phyloP scores from a whole-genome alignment of 2,888 invertebrate genomes.

The Operophtera brumata region DNA sequence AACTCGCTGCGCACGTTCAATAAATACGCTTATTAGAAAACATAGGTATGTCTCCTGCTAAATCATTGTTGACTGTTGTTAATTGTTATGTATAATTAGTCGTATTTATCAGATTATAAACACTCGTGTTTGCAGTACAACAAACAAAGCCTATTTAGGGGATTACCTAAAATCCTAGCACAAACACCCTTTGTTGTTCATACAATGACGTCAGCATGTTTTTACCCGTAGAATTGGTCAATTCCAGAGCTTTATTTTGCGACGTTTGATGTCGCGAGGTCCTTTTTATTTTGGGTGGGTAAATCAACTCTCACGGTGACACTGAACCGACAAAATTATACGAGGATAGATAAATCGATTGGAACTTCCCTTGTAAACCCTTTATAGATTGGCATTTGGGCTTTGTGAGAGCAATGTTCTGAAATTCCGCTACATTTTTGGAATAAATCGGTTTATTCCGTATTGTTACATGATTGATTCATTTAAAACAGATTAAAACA shows the following conservation, averaged over 20 bases:
- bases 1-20: no score
- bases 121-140: not conserved
- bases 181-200: constrained; percentile 37
- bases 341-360: constrained; percentile 31
- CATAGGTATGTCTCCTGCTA: not conserved
- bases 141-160: constrained; percentile 21
- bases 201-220: constrained; percentile 36
- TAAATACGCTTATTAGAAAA: not conserved
- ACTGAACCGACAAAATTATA: constrained; percentile 34
- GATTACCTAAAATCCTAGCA: constrained; percentile 25
- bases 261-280: constrained; percentile 34
- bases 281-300: constrained; percentile 37
- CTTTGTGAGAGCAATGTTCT: constrained; percentile 16
- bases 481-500: no score
- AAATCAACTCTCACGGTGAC: constrained; percentile 36
- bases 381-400: constrained; percentile 32
- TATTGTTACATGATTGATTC: no score
- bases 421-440: constrained; percentile 26
- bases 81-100: constrained; percentile 3
- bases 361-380: constrained; percentile 31
- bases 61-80: constrained; percentile 4
- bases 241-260: constrained; percentile 37
- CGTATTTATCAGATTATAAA: not conserved
- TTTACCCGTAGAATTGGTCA: constrained; percentile 41
- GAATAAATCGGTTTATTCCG: constrained; percentile 21